These are phyloP conservation scores for Xenopus petersii DNA, from an alignment of 2,797 vertebrate genomes.

Conservation along the genomic window DNA sequence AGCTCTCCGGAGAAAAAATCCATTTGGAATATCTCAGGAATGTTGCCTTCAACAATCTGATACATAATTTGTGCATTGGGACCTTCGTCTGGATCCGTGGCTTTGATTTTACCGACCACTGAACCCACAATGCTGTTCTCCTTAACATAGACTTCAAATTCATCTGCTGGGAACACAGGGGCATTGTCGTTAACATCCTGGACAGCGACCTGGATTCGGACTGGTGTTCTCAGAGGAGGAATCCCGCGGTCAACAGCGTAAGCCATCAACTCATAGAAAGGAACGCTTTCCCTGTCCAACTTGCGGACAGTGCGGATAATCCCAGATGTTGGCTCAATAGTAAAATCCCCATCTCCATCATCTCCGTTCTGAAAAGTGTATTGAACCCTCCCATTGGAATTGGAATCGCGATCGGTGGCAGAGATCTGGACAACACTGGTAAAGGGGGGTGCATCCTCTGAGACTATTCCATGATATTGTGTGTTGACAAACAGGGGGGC, in stretches of 20 bases:
- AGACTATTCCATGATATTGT: slow-evolving; percentile 89
- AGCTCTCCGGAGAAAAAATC: slow-evolving; percentile 98
- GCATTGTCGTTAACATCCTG: slow-evolving; percentile 96
- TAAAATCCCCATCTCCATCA: slow-evolving; percentile 96
- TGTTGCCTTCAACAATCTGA: slow-evolving; percentile 97
- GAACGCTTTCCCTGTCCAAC: slow-evolving; percentile 87
- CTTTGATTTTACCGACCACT: slow-evolving; percentile 91
- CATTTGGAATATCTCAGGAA: slow-evolving; percentile 98
- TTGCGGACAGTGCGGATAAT: slow-evolving; percentile 88
- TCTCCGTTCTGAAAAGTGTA: slow-evolving; percentile 98
- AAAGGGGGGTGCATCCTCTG: slow-evolving; percentile 92
- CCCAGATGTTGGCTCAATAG: slow-evolving; percentile 94
- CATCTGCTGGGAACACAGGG: slow-evolving; percentile 90
- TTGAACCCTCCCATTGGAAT: slow-evolving; percentile 90
- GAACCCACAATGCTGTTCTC: slow-evolving; percentile 96
- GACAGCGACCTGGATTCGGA: slow-evolving; percentile 89
- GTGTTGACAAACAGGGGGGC: slow-evolving; percentile 92
- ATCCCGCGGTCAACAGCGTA: slow-evolving; percentile 91
- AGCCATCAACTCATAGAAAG: slow-evolving; percentile 90
- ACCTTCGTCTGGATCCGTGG: slow-evolving; percentile 90
- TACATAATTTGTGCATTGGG: slow-evolving; percentile 97
- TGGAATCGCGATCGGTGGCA: slow-evolving; percentile 91
- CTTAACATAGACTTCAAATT: slow-evolving; percentile 92
- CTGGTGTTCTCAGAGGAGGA: slow-evolving; percentile 87
- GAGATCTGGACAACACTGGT: slow-evolving; percentile 96